Evolutionary conservation across 2,888 invertebrate species (phyloP).

Genomic region (Digitonthophagus gazella): DNA sequence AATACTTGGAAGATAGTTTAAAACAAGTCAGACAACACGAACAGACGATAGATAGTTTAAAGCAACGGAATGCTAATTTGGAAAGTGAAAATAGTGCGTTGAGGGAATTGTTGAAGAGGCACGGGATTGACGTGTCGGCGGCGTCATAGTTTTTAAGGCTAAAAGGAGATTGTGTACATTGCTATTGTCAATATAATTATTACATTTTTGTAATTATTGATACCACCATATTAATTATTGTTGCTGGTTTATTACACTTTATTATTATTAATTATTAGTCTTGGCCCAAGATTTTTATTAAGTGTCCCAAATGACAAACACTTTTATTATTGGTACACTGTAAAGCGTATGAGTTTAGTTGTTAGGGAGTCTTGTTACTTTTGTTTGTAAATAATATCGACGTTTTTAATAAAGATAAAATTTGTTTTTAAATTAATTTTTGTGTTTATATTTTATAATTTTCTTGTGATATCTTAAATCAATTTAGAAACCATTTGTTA

Average conservation of each 20-base stretch:
- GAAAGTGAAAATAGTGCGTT: slow-evolving; percentile 75
- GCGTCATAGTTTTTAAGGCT: slow-evolving; percentile 20
- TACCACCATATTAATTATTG: not conserved
- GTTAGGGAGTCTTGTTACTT: not conserved
- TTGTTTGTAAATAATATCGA: not conserved
- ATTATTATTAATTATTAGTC: too few species aligned
- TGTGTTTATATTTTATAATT: too few species aligned
- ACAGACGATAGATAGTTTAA: slow-evolving; percentile 67
- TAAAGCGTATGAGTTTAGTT: not conserved
- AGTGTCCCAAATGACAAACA: not conserved
- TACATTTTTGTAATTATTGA: not conserved
- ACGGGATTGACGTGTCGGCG: slow-evolving; percentile 54
- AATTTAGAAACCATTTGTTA: too few species aligned
- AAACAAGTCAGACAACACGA: slow-evolving; percentile 71
- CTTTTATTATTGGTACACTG: not conserved
- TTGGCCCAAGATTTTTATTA: not conserved
- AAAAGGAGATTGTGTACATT: not conserved
- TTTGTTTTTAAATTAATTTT: too few species aligned
- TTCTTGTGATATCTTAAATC: too few species aligned
- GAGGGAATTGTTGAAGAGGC: slow-evolving; percentile 64
- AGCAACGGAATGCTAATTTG: slow-evolving; percentile 69
- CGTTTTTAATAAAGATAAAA: not conserved
- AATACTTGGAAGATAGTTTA: slow-evolving; percentile 62
- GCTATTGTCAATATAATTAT: not conserved
- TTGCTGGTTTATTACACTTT: not conserved